Conservation (phyloP, 2,113 vertebrate species). For the Microcebus tavaratra region DNA sequence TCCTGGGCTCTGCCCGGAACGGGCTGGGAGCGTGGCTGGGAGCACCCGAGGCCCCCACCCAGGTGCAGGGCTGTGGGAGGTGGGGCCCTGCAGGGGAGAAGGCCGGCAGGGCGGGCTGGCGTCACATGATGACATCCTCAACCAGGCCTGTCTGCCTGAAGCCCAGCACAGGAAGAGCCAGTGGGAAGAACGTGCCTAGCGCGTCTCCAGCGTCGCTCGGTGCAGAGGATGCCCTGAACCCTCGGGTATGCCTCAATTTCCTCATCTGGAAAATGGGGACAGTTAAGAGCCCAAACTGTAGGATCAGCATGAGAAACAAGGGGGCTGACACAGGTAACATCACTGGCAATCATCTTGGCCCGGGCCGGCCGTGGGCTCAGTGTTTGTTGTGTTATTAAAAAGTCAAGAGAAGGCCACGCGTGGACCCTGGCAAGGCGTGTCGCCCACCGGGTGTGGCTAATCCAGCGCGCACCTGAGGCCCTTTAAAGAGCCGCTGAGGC, state of each 20-base stretch:
- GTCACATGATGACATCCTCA: accelerated
- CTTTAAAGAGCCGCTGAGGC: not conserved
- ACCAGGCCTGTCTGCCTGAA: not conserved
- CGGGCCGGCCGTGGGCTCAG: not conserved
- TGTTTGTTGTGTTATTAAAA: not conserved
- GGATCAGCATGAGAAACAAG: not conserved
- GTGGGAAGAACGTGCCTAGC: not conserved
- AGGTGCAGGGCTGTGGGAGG: not conserved
- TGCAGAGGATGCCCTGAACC: not conserved
- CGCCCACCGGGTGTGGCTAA: not conserved
- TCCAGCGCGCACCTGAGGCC: not conserved
- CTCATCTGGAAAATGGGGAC: not conserved
- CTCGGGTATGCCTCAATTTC: not conserved
- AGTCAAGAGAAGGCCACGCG: not conserved
- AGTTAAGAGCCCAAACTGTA: not conserved
- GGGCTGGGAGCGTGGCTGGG: not conserved
- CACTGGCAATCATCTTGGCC: not conserved
- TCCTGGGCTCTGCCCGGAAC: not conserved
- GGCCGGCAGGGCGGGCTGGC: not conserved
- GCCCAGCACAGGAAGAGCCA: not conserved
- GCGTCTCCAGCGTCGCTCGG: not conserved
- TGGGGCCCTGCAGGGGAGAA: not conserved
- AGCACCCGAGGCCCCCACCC: not conserved
- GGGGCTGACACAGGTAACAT: not conserved
- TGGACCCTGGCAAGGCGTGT: not conserved